Evolutionary conservation across 2,113 vertebrate species (phyloP).

Genomic region (Tychaedon coryphoeus): DNA sequence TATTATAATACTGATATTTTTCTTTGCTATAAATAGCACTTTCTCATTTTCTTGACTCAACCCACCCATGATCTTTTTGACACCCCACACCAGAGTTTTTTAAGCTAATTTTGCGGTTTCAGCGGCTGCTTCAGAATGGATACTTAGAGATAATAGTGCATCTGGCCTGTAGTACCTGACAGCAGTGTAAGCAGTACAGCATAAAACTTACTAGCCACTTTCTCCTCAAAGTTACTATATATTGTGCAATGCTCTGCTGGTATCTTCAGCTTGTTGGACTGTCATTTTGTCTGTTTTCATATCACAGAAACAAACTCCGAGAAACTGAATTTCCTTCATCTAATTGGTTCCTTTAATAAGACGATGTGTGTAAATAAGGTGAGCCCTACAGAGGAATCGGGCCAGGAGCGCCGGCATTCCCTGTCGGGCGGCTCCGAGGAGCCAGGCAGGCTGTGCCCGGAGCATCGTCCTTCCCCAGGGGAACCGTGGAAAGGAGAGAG

Average conservation of each 20-base stretch:
- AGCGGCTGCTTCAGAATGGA: neutral
- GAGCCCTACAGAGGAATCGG: neutral
- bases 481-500: neutral
- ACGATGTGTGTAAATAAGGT: neutral
- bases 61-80: neutral
- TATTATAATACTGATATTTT: neutral
- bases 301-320: neutral
- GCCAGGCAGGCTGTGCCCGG: neutral
- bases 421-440: neutral
- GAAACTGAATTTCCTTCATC: neutral
- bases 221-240: neutral
- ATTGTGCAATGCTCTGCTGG: neutral
- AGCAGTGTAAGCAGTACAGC: neutral
- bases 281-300: neutral
- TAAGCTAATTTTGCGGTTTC: neutral
- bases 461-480: fast-evolving
- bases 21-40: neutral
- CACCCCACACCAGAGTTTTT: neutral
- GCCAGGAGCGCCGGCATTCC: neutral
- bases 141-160: neutral
- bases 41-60: neutral
- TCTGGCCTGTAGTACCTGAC: neutral
- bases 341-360: neutral
- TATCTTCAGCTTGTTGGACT: neutral
- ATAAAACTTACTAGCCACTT: neutral